phyloP scores from a whole-genome alignment of 2,888 invertebrate genomes.

The Gasteruption jaculator region DNA sequence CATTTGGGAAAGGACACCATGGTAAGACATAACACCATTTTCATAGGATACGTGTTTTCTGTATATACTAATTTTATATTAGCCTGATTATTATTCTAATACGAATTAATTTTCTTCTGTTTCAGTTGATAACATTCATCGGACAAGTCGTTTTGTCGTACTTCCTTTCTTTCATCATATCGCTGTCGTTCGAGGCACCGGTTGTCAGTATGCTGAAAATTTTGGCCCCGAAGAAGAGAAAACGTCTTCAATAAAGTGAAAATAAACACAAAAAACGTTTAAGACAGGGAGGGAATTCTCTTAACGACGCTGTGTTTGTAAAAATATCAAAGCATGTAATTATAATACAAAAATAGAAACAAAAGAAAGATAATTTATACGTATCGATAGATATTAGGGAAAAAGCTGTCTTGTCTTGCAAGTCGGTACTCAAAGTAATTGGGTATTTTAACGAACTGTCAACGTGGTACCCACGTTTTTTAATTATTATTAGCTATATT shows the following conservation, averaged over 20 bases:
- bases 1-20: conserved; percentile 76
- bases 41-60: too few species aligned
- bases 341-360: conserved; percentile 22
- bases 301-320: too few species aligned
- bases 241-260: conserved; percentile 37
- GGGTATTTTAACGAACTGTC: too few species aligned
- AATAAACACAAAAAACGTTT: conserved; percentile 8
- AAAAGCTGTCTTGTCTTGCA: not conserved
- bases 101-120: conserved; percentile 29
- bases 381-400: not conserved
- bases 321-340: too few species aligned
- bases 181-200: conserved; percentile 80
- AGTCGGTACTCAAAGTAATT: too few species aligned
- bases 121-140: conserved; percentile 72
- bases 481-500: conserved; percentile 20
- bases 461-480: too few species aligned
- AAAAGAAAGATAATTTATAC: conserved; percentile 12
- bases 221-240: conserved; percentile 46
- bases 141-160: conserved; percentile 80
- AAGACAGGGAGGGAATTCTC: too few species aligned
- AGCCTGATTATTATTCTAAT: too few species aligned
- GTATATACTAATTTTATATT: too few species aligned
- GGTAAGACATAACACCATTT: conserved; percentile 55
- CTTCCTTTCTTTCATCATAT: conserved; percentile 71
- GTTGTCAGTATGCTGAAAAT: conserved; percentile 80